phyloP scores from a whole-genome alignment of 2,797 vertebrate genomes.

The Channallabes apus region DNA sequence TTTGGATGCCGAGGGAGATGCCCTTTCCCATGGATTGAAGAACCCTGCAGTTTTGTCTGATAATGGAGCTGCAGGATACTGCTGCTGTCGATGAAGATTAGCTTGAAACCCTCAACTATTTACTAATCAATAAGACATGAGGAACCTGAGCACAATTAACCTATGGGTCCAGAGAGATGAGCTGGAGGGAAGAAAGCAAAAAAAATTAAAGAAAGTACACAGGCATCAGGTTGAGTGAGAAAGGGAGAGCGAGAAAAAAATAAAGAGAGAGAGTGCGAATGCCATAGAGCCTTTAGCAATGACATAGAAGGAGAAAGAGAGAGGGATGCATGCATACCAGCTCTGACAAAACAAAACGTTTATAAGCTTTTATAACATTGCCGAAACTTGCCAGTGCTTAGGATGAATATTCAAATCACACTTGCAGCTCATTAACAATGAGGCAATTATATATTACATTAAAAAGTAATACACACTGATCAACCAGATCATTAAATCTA shows the following conservation, averaged over 20 bases:
- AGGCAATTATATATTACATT: background rate
- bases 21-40: constrained; percentile 36
- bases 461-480: background rate
- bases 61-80: constrained; percentile 28
- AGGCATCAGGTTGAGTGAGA: background rate
- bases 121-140: constrained; percentile 53
- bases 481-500: constrained; percentile 42
- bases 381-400: constrained; percentile 30
- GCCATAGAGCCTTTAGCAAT: constrained; percentile 15
- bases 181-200: constrained; percentile 33
- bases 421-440: constrained; percentile 42
- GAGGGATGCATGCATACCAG: background rate
- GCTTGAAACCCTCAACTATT: constrained; percentile 30
- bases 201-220: constrained; percentile 37
- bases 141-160: constrained; percentile 52
- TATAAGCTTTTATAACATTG: constrained; percentile 12
- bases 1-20: background rate
- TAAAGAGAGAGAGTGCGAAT: background rate
- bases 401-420: constrained; percentile 29
- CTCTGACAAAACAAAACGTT: background rate
- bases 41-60: constrained; percentile 33
- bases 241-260: background rate
- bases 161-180: constrained; percentile 48
- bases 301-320: constrained; percentile 12
- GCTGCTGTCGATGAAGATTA: constrained; percentile 38